These are phyloP conservation scores for Cyprinus carpio DNA, from an alignment of 2,113 vertebrate species.

Conservation along the genomic window DNA sequence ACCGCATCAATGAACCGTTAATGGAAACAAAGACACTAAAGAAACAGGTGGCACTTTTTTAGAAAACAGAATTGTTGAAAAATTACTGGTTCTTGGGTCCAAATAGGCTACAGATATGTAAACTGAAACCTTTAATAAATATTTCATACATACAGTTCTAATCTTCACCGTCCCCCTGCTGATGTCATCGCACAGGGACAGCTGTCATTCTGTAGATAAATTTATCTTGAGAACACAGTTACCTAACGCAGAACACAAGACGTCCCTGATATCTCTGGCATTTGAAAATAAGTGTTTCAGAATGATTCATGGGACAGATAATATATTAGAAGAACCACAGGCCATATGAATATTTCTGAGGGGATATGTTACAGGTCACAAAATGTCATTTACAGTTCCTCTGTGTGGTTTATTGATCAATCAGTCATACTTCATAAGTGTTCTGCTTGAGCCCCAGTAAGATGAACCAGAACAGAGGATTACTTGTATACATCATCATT, in stretches of 20 bases:
- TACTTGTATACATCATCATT: background rate
- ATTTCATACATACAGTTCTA: background rate
- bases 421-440: background rate
- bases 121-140: constrained; percentile 22
- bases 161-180: background rate
- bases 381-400: constrained; percentile 1
- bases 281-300: constrained; percentile 1
- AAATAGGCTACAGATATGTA: constrained; percentile 19
- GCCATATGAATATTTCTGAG: background rate
- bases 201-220: constrained; percentile 22
- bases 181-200: constrained; percentile 7
- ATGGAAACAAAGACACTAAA: background rate
- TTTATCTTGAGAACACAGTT: constrained; percentile 2
- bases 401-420: constrained; percentile 15
- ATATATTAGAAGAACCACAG: constrained; percentile 11
- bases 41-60: background rate
- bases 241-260: constrained; percentile 3
- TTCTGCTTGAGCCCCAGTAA: background rate
- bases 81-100: background rate
- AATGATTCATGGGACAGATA: constrained; percentile 20
- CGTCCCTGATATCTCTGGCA: constrained; percentile 5
- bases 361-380: background rate
- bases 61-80: background rate
- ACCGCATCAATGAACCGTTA: background rate
- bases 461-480: background rate